Evolutionary conservation across 2,888 invertebrate genomes (phyloP).

Genomic region (Spicauda simplicius): DNA sequence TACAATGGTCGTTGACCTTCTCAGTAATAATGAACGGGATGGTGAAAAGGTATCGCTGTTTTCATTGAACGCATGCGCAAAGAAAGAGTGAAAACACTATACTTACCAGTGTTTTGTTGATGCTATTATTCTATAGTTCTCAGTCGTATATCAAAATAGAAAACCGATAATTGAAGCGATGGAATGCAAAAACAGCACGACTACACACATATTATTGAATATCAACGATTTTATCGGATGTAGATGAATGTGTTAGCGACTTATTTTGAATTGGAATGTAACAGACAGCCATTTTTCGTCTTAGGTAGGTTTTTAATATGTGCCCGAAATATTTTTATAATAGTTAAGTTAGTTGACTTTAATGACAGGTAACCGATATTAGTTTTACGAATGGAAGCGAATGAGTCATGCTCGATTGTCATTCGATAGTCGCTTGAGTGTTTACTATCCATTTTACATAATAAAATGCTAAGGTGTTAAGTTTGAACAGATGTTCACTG

Average conservation of each 20-base stretch:
- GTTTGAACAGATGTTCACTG: slow-evolving; percentile 63
- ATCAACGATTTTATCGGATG: background rate
- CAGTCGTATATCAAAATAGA: slow-evolving; percentile 70
- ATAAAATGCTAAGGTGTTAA: slow-evolving; percentile 48
- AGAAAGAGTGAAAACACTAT: slow-evolving; percentile 40
- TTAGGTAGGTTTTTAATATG: background rate
- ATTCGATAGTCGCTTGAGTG: slow-evolving; percentile 44
- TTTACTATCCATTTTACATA: slow-evolving; percentile 55
- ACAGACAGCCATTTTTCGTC: background rate
- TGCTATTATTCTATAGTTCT: slow-evolving; percentile 71
- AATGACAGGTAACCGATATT: background rate
- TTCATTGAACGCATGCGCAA: slow-evolving; percentile 32
- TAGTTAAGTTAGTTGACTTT: too few species aligned
- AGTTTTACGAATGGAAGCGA: slow-evolving; percentile 20
- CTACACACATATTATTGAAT: slow-evolving; percentile 17
- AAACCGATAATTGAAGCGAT: slow-evolving; percentile 64
- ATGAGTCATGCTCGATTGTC: slow-evolving; percentile 54
- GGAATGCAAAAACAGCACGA: slow-evolving; percentile 33
- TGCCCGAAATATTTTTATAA: too few species aligned
- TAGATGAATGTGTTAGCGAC: background rate
- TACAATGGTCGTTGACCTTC: slow-evolving; percentile 21
- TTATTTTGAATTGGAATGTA: background rate
- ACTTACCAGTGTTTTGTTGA: slow-evolving; percentile 44
- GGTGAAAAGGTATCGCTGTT: slow-evolving; percentile 33
- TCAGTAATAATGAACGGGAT: slow-evolving; percentile 13